Evolutionary conservation across 2,797 vertebrate species (phyloP).

Genomic region (Zalophus californianus): DNA sequence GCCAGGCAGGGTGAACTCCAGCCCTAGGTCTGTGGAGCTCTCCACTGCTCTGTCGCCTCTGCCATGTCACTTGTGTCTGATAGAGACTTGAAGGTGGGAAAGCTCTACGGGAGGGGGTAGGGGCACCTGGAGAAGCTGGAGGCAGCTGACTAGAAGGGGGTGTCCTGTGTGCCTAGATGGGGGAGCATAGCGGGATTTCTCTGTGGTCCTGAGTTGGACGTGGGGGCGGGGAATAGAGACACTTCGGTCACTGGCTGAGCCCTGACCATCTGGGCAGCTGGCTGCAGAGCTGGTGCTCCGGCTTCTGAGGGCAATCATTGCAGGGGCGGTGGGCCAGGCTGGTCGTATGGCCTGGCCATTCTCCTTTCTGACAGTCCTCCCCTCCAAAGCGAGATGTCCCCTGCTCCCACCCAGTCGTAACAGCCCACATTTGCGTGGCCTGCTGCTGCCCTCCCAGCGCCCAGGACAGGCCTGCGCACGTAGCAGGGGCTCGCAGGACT

Average conservation of each 20-base stretch:
- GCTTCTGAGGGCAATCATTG: not conserved
- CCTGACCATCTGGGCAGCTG: not conserved
- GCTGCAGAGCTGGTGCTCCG: no score
- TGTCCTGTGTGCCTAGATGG: not conserved
- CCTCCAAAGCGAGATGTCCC: not conserved
- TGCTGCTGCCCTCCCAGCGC: not conserved
- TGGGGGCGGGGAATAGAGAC: no score
- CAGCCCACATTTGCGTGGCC: not conserved
- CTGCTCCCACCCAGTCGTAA: not conserved
- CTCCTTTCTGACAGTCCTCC: not conserved
- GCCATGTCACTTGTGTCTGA: not conserved
- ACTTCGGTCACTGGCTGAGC: not conserved
- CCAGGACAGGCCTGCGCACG: not conserved
- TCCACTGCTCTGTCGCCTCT: not conserved
- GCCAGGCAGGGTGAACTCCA: not conserved
- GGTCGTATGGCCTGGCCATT: not conserved
- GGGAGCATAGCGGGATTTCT: not conserved
- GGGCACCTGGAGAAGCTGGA: not conserved
- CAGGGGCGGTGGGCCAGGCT: not conserved
- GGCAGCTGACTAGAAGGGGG: not conserved
- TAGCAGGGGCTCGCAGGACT: not conserved
- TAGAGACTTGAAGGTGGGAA: not conserved
- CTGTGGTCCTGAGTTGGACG: not conserved
- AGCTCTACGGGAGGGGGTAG: not conserved
- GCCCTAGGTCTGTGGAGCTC: not conserved